Evolutionary conservation across 2,113 vertebrate genomes (phyloP).

Genomic region (Myotis davidii): DNA sequence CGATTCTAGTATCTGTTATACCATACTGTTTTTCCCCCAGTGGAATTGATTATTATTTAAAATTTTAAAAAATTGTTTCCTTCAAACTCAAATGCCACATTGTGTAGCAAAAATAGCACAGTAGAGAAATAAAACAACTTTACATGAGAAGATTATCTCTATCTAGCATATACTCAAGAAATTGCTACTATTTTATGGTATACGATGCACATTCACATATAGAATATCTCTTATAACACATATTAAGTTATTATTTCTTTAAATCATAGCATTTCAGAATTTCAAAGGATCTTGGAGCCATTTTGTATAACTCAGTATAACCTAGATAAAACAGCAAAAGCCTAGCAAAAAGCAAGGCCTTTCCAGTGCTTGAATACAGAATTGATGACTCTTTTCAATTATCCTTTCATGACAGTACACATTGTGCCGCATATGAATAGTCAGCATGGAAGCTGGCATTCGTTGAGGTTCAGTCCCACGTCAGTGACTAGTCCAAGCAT

Average conservation of each 20-base stretch:
- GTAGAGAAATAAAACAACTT: constrained; percentile 4
- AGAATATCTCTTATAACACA: neutral
- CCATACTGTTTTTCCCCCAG: neutral
- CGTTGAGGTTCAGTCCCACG: neutral
- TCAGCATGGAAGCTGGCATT: neutral
- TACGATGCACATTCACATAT: neutral
- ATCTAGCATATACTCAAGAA: neutral
- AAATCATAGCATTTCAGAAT: neutral
- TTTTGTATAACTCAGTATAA: neutral
- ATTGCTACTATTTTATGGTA: neutral
- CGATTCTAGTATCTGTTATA: neutral
- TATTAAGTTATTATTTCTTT: constrained; percentile 4
- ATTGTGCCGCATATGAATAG: neutral
- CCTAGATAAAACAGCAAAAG: neutral
- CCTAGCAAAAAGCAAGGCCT: neutral
- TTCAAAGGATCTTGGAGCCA: neutral
- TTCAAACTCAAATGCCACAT: neutral
- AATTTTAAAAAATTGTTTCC: neutral
- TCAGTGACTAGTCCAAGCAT: neutral
- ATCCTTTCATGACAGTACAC: neutral
- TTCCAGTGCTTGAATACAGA: neutral
- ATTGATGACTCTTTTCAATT: neutral
- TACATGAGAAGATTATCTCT: neutral
- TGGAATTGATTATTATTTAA: constrained; percentile 1
- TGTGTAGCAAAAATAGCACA: neutral